These are phyloP conservation scores for Anaspis maculata DNA, from an alignment of 2,888 invertebrate genomes.

Conservation along the genomic window DNA sequence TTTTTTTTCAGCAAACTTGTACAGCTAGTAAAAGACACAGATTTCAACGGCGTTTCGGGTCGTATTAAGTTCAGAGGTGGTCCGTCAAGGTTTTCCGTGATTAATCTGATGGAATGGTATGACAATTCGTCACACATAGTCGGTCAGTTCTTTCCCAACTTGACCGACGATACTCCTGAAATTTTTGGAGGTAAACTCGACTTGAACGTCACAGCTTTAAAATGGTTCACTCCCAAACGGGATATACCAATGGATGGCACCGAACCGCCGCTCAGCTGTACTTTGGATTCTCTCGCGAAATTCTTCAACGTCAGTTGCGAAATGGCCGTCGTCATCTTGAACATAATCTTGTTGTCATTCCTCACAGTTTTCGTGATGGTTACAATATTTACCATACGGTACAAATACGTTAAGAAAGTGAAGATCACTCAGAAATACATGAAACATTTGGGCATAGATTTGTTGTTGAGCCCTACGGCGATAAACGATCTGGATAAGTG, in stretches of 20 bases:
- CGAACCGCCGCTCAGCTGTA: slow-evolving; percentile 51
- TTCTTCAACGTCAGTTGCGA: slow-evolving; percentile 64
- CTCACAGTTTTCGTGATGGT: slow-evolving; percentile 48
- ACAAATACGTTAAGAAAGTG: slow-evolving; percentile 62
- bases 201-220: slow-evolving; percentile 48
- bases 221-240: slow-evolving; percentile 57
- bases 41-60: slow-evolving; percentile 69
- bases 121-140: slow-evolving; percentile 44
- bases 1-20: slow-evolving; percentile 49
- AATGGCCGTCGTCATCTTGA: slow-evolving; percentile 58
- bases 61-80: slow-evolving; percentile 60
- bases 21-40: slow-evolving; percentile 53
- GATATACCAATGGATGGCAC: slow-evolving; percentile 61
- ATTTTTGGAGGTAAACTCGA: slow-evolving; percentile 46
- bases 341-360: slow-evolving; percentile 52
- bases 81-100: slow-evolving; percentile 55
- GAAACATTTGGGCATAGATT: slow-evolving; percentile 60
- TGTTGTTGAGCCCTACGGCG: slow-evolving; percentile 34
- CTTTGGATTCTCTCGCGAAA: slow-evolving; percentile 59
- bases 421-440: slow-evolving; percentile 58
- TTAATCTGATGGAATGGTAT: slow-evolving; percentile 55
- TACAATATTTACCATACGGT: slow-evolving; percentile 56
- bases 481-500: slow-evolving; percentile 63
- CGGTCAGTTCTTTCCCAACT: slow-evolving; percentile 52
- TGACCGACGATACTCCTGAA: slow-evolving; percentile 41